Percentiles rank a stretch among this genome's conserved stretches.
Evolutionary conservation across 2,888 invertebrate genomes (phyloP).

Genomic region (Ochropleura leucogaster): DNA sequence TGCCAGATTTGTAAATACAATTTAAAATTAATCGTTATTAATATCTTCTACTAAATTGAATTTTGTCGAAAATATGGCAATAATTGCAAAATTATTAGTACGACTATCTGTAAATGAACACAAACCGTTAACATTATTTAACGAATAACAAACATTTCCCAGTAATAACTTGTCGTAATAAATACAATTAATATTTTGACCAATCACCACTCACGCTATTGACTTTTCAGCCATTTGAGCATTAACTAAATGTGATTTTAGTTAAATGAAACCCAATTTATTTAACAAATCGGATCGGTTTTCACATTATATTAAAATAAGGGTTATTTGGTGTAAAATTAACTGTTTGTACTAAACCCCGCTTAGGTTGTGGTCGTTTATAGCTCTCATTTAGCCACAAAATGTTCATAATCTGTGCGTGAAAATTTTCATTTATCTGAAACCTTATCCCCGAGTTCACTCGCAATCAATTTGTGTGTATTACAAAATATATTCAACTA

Average conservation of each 20-base stretch:
- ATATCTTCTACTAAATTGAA: not conserved
- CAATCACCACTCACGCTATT: conserved; percentile 30
- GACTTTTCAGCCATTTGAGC: conserved; percentile 21
- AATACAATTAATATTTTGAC: conserved; percentile 40
- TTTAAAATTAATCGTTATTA: not conserved
- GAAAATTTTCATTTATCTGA: conserved; percentile 2
- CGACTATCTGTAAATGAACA: conserved; percentile 24
- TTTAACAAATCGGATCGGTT: conserved; percentile 42
- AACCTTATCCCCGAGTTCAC: not conserved
- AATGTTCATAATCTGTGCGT: not conserved
- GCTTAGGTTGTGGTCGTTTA: conserved; percentile 14
- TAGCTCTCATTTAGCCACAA: not conserved
- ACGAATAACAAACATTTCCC: conserved; percentile 25
- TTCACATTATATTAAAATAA: conserved; percentile 51
- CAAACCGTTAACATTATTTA: conserved; percentile 31
- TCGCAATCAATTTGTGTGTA: not conserved
- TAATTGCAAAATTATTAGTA: conserved; percentile 15
- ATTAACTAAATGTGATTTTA: conserved; percentile 57
- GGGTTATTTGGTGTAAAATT: conserved; percentile 51
- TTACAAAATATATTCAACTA: too few relatives aligned
- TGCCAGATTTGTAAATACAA: too few relatives aligned
- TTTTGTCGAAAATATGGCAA: not conserved
- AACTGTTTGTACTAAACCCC: conserved; percentile 42
- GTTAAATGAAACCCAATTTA: conserved; percentile 41
- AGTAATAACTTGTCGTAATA: conserved; percentile 40